These are phyloP conservation scores for Cichladusa arquata DNA, from an alignment of 2,113 vertebrate species.

Conservation along the genomic window DNA sequence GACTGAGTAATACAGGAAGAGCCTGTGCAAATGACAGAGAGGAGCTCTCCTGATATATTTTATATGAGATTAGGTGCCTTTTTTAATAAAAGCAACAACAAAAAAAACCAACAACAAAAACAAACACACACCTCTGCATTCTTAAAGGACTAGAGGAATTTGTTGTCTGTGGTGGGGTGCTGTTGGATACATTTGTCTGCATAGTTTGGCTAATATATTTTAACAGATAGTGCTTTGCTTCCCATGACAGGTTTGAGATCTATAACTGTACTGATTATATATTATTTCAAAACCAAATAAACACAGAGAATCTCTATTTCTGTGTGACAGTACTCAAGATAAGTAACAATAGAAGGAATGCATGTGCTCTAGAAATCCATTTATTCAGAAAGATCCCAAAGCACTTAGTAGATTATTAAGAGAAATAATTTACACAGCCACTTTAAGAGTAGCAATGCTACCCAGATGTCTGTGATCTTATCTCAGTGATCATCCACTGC, in stretches of 20 bases:
- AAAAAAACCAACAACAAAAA: neutral
- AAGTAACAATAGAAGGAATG: conserved; percentile 21
- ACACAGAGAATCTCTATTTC: conserved; percentile 52
- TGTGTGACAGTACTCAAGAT: conserved; percentile 52
- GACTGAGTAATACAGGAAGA: neutral
- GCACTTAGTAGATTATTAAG: conserved; percentile 19
- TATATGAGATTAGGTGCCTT: neutral
- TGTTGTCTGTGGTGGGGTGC: neutral
- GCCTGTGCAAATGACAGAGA: neutral
- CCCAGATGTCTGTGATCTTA: neutral
- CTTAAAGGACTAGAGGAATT: neutral
- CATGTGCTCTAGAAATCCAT: neutral
- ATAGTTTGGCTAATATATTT: conserved; percentile 36
- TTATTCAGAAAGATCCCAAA: conserved; percentile 31
- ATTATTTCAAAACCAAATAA: conserved; percentile 69
- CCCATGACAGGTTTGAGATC: conserved; percentile 52
- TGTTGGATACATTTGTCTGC: conserved; percentile 46
- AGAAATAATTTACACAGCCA: conserved; percentile 27
- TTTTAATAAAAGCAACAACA: neutral
- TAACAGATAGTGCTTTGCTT: conserved; percentile 28
- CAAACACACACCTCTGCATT: neutral
- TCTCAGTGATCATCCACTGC: neutral
- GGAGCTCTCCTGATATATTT: neutral
- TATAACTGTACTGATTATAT: conserved; percentile 47
- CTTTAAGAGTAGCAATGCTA: neutral